Percentiles rank a stretch among this genome's conserved stretches.
phyloP scores from a whole-genome alignment of 1,140 invertebrate species.

The Drosophila asahinai region DNA sequence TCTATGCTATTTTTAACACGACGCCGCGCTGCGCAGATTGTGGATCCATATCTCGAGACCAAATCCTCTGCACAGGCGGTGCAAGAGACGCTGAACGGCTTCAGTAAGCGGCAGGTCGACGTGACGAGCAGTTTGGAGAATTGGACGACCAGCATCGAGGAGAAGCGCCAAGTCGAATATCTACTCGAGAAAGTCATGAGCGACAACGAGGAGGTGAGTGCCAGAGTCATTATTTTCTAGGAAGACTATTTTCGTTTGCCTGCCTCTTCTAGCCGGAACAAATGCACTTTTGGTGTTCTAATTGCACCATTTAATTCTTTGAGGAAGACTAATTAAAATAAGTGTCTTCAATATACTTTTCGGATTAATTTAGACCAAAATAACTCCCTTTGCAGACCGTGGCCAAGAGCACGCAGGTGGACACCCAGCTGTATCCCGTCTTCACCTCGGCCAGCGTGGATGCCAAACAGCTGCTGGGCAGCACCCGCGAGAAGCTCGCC shows the following conservation, averaged over 20 bases:
- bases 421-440: constrained; percentile 91
- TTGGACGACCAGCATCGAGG: constrained; percentile 88
- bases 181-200: constrained; percentile 90
- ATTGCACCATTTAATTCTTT: background rate
- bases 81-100: constrained; percentile 89
- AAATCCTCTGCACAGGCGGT: constrained; percentile 89
- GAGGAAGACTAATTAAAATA: background rate
- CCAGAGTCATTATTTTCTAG: background rate
- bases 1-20: constrained; percentile 77
- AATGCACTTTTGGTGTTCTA: background rate
- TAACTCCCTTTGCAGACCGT: constrained; percentile 88
- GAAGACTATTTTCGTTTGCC: background rate
- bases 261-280: background rate
- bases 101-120: constrained; percentile 89
- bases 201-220: constrained; percentile 90
- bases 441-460: constrained; percentile 88
- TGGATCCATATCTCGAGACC: constrained; percentile 91
- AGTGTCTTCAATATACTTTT: background rate
- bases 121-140: constrained; percentile 90
- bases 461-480: constrained; percentile 87
- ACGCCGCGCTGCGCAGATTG: constrained; percentile 86
- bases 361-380: background rate
- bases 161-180: constrained; percentile 88
- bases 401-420: constrained; percentile 90
- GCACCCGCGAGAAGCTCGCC: constrained; percentile 86